A percentile compares a stretch with the other conserved stretches of the same genome.
These are phyloP conservation scores for Sepiola atlantica DNA, from an alignment of 2,888 invertebrate genomes.

Conservation along the genomic window DNA sequence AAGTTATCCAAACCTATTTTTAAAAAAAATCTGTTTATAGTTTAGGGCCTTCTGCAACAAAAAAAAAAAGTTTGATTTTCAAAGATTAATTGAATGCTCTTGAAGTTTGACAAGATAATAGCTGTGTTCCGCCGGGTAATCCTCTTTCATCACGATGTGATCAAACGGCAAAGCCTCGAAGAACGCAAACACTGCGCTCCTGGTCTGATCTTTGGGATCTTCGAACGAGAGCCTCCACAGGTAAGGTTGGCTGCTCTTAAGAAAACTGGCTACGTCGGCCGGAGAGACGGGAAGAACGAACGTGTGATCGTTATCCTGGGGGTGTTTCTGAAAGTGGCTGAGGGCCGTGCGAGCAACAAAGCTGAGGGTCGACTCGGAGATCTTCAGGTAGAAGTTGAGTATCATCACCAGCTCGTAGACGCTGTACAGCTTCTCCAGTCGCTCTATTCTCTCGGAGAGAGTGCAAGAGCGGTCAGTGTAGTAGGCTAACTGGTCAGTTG, in stretches of 20 bases:
- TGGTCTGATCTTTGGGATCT: background rate
- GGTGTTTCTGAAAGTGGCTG: conserved; percentile 58
- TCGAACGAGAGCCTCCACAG: conserved; percentile 56
- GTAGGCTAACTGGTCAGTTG: conserved; percentile 56
- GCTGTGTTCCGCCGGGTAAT: background rate
- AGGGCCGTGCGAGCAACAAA: conserved; percentile 59
- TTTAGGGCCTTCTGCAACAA: no score
- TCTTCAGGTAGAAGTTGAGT: conserved; percentile 60
- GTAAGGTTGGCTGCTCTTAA: conserved; percentile 55
- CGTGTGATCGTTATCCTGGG: conserved; percentile 52
- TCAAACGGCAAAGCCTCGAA: background rate
- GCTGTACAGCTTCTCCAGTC: conserved; percentile 62
- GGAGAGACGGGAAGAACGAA: conserved; percentile 61
- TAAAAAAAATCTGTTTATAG: no score
- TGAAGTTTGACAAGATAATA: conserved; percentile 11
- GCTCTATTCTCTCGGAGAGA: conserved; percentile 55
- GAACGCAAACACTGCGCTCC: background rate
- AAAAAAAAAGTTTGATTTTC: no score
- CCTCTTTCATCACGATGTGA: background rate
- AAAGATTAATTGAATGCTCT: background rate
- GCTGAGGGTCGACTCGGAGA: conserved; percentile 58
- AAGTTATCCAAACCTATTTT: no score
- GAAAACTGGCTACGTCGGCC: conserved; percentile 52
- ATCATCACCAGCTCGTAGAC: conserved; percentile 65
- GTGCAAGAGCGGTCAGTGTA: conserved; percentile 52